These are phyloP conservation scores for Eupristina koningsbergeri DNA, from an alignment of 1,140 invertebrate genomes.

Conservation along the genomic window DNA sequence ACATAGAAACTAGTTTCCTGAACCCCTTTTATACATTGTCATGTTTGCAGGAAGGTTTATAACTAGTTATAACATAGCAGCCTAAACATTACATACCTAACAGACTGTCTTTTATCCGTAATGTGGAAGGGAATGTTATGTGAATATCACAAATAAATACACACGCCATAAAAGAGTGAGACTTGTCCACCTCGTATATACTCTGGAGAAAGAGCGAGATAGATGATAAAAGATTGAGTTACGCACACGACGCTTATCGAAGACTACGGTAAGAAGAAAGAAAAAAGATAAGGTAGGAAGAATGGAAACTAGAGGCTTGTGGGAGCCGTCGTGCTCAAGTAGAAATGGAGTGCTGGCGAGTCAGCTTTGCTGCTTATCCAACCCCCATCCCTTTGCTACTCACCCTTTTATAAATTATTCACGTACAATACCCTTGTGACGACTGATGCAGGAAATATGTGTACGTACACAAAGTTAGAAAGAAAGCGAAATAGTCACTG, in stretches of 20 bases:
- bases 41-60: neutral
- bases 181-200: conserved; percentile 49
- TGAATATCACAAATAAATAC: conserved; percentile 69
- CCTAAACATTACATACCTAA: conserved; percentile 13
- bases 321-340: conserved; percentile 71
- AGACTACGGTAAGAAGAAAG: conserved; percentile 51
- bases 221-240: neutral
- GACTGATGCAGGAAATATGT: conserved; percentile 52
- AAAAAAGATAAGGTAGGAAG: conserved; percentile 52
- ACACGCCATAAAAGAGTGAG: conserved; percentile 65
- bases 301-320: conserved; percentile 69
- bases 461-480: neutral
- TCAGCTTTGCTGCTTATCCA: conserved; percentile 57
- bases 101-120: conserved; percentile 11
- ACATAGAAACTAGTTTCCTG: neutral
- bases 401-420: conserved; percentile 73
- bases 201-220: neutral
- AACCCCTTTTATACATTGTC: neutral
- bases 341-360: conserved; percentile 70
- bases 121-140: neutral
- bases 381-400: conserved; percentile 57
- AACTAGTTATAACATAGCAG: neutral
- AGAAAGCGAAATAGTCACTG: too few species aligned
- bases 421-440: conserved; percentile 67
- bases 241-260: conserved; percentile 52